phyloP scores from a whole-genome alignment of 2,888 invertebrate genomes.

The Zootermopsis nevadensis region DNA sequence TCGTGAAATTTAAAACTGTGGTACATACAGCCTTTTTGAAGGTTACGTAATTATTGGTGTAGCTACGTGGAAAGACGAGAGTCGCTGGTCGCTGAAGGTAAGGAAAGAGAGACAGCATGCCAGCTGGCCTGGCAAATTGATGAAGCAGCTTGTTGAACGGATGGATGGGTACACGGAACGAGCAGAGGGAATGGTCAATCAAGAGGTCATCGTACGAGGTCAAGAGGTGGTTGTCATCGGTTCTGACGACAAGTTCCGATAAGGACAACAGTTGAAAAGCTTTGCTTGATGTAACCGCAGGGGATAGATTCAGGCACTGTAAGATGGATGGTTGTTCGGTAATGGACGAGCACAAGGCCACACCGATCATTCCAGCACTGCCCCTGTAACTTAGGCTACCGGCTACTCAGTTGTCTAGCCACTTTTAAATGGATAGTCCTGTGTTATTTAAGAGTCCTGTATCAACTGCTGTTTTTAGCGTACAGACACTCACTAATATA shows the following conservation, averaged over 20 bases:
- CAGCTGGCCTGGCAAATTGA: not conserved
- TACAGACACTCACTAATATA: no score
- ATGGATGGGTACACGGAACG: constrained; percentile 1
- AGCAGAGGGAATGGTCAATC: constrained; percentile 21
- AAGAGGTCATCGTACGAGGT: constrained; percentile 32
- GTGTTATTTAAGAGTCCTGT: not conserved
- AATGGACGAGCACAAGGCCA: constrained; percentile 22
- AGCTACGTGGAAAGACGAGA: no score
- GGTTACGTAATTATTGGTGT: no score
- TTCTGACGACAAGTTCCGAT: not conserved
- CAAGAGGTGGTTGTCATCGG: constrained; percentile 39
- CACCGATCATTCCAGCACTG: constrained; percentile 25
- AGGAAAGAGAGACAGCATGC: no score
- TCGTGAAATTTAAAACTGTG: no score
- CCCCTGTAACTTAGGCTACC: not conserved
- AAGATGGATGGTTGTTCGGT: constrained; percentile 25
- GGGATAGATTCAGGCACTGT: not conserved
- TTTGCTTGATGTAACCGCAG: not conserved
- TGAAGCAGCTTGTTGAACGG: constrained; percentile 19
- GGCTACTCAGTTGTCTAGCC: not conserved
- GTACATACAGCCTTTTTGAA: no score
- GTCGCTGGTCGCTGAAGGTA: no score
- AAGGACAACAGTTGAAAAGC: constrained; percentile 14
- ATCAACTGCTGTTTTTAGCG: not conserved
- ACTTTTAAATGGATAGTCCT: not conserved